These are phyloP conservation scores for Oscheius sp. DNA, from an alignment of 1,140 invertebrate species.

Conservation along the genomic window DNA sequence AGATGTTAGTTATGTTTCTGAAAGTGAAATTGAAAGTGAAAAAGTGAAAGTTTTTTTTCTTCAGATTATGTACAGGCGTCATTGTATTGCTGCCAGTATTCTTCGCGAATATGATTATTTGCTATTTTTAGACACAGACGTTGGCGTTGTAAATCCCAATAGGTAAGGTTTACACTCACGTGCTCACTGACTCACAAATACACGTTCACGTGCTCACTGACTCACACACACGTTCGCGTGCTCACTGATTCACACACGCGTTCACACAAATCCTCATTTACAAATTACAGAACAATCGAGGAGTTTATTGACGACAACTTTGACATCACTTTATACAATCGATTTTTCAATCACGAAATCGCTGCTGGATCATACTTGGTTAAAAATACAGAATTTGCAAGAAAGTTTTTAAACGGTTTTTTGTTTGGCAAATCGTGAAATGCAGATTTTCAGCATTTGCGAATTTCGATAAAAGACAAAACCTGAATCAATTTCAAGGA, in stretches of 20 bases:
- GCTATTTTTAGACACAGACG: constrained; percentile 38
- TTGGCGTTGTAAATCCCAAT: constrained; percentile 36
- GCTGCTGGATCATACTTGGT: constrained; percentile 40
- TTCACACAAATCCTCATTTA: background rate
- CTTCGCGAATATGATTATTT: constrained; percentile 23
- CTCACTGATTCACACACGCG: too few species aligned
- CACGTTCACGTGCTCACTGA: too few species aligned
- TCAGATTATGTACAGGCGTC: constrained; percentile 23
- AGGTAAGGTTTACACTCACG: constrained; percentile 11
- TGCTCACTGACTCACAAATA: too few species aligned
- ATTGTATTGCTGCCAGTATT: constrained; percentile 33
- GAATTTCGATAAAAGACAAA: constrained; percentile 17
- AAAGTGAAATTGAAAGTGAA: too few species aligned
- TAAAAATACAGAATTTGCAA: constrained; percentile 22
- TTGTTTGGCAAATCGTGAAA: background rate
- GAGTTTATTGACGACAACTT: constrained; percentile 26
- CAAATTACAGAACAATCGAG: constrained; percentile 20
- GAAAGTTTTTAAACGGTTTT: constrained; percentile 16
- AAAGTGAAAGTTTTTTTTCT: too few species aligned
- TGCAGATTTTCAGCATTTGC: constrained; percentile 12
- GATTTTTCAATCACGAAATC: constrained; percentile 40
- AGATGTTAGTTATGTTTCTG: constrained; percentile 14
- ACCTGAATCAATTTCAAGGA: constrained; percentile 24
- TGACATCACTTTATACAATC: constrained; percentile 34
- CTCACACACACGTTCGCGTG: too few species aligned